phyloP scores from a whole-genome alignment of 2,888 invertebrate genomes.

The Cylindroiulus punctatus region DNA sequence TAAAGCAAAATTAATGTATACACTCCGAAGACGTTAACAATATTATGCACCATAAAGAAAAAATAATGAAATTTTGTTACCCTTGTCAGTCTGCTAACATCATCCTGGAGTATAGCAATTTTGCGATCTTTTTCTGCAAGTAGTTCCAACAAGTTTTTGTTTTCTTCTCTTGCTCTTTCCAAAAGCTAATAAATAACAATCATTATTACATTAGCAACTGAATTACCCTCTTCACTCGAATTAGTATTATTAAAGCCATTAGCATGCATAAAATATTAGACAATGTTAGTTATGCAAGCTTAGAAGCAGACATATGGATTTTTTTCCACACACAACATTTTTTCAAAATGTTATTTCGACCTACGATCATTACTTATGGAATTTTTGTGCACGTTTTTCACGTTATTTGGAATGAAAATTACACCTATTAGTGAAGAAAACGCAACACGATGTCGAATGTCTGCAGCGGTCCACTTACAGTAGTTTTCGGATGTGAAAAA shows the following conservation, averaged over 20 bases:
- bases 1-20: background rate
- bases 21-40: background rate
- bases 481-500: background rate
- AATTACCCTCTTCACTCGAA: background rate
- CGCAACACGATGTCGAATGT: no score
- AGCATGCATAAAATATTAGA: background rate
- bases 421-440: no score
- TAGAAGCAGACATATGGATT: no score
- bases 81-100: conserved; percentile 64
- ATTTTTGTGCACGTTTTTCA: no score
- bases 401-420: background rate
- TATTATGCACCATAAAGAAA: background rate
- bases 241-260: conserved; percentile 33
- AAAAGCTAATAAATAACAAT: conserved; percentile 63
- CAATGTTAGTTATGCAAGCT: background rate
- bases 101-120: conserved; percentile 66
- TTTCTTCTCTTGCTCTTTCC: conserved; percentile 67
- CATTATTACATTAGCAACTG: no score
- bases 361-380: no score
- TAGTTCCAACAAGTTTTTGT: conserved; percentile 65
- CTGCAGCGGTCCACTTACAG: background rate
- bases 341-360: no score
- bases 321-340: no score
- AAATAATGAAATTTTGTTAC: conserved; percentile 61
- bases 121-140: conserved; percentile 67